phyloP scores from a whole-genome alignment of 2,797 vertebrate genomes.

The Pipistrellus pipistrellus region DNA sequence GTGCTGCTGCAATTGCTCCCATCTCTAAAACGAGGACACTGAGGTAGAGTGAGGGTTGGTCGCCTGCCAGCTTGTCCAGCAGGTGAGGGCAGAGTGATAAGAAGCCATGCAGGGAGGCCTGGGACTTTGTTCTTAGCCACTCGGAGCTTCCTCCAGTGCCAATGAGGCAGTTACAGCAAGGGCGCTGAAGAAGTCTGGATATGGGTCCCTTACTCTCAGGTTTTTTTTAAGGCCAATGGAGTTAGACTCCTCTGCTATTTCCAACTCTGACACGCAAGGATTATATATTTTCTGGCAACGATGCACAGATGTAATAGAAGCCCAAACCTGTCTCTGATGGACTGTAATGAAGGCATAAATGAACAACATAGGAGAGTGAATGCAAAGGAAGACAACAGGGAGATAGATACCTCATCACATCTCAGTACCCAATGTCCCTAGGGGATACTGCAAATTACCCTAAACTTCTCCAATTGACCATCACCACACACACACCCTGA shows the following conservation, averaged over 20 bases:
- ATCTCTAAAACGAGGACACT: background rate
- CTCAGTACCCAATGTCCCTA: background rate
- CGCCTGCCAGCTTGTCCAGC: background rate
- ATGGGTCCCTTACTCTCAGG: background rate
- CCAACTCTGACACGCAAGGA: background rate
- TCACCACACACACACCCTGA: background rate
- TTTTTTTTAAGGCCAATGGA: background rate
- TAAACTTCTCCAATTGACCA: background rate
- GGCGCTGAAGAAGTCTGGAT: accelerated
- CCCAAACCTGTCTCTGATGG: background rate
- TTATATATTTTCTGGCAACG: background rate
- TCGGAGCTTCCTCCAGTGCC: background rate
- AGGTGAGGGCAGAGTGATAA: background rate
- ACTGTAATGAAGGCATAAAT: background rate
- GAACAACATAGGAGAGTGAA: background rate
- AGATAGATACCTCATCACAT: background rate
- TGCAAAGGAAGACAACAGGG: background rate
- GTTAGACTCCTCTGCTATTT: background rate
- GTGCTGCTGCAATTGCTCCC: background rate
- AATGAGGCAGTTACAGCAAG: background rate
- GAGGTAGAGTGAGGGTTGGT: background rate
- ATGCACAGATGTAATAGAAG: background rate
- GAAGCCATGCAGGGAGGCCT: background rate
- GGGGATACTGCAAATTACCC: background rate
- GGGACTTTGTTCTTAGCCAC: too few species aligned